Base-by-base conservation (phyloP, 2,888 invertebrate genomes). In the Isoperla grammatica region DNA sequence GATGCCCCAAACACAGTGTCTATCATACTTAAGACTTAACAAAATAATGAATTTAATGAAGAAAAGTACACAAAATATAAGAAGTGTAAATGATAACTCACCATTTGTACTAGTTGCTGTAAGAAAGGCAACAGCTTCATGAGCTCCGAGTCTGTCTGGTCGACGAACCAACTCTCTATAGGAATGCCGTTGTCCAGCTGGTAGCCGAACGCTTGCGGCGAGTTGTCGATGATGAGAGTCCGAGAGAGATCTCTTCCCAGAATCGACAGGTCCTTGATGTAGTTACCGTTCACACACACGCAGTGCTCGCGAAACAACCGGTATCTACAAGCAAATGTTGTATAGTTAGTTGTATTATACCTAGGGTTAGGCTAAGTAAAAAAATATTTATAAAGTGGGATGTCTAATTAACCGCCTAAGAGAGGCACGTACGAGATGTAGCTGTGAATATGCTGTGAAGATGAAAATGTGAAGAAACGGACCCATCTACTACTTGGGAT, bases 161-260 rank as follows among this genome's bases (percentile, higher is more conserved):
- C 95, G 66, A 90, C 86, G 76, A 95, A 97, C 96, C 96, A 96
- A 74, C 94, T 94, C 78, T 95, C 95, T 67, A 97, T 96, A 0
- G 96, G 96, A 67, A 96, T 95, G 22, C 96, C 96, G 76, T 96
- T 96, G 76, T 95, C 93, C 61, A 95, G 75, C 86, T 90, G 90
- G 75, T 90, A 90, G 62, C 95, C 95, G 76, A 96, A 96, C 11
- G 95, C 94, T 80, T 96, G 91, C 12, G 90, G 90, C 57, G 90
- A 91, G 77, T 92, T 92, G 76, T 92, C 91, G 65, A 92, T 84
- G 66, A 92, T 92, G 67, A 92, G 85, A 39, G 90, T 90, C 75
- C 88, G 90, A 19, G 92, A 86, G 65, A 96, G 78, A 76, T 97
- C 96, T 48, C 96, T 80, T 12, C 95, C 95, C 53, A 97, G 80